Evolutionary conservation across 2,797 vertebrate genomes (phyloP).

Genomic region (Cossypha heuglini): DNA sequence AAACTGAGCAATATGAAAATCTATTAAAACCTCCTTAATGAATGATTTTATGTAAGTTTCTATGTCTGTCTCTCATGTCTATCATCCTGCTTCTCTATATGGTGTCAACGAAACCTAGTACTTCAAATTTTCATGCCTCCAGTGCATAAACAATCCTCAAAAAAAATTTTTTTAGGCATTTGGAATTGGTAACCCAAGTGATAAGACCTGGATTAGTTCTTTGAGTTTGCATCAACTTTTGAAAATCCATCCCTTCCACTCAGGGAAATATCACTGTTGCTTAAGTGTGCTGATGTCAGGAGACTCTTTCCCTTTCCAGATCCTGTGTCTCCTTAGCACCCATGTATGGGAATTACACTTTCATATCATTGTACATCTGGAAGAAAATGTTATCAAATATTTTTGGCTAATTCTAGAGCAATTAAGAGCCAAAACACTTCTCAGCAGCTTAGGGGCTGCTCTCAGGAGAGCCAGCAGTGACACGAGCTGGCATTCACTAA

Average conservation of each 20-base stretch:
- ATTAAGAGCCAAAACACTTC: not conserved
- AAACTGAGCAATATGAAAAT: not conserved
- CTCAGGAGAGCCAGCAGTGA: too few relatives aligned
- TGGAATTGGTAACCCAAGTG: not conserved
- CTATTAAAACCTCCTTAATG: not conserved
- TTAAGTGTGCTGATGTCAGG: not conserved
- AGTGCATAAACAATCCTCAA: rapidly evolving
- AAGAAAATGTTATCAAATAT: not conserved
- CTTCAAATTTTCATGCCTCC: not conserved
- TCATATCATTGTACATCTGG: too few relatives aligned
- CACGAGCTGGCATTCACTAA: not conserved
- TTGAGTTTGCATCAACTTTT: not conserved
- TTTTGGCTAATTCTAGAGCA: not conserved
- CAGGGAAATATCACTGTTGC: not conserved
- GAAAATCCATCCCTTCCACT: not conserved
- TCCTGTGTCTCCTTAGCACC: not conserved
- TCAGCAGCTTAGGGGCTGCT: not conserved
- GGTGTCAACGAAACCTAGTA: not conserved
- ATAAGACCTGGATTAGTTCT: not conserved
- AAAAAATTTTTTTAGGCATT: not conserved
- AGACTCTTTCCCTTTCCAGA: not conserved
- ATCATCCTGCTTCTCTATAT: not conserved
- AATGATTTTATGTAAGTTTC: rapidly evolving
- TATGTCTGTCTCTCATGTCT: not conserved
- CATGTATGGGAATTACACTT: not conserved